Conservation (phyloP, 2,888 invertebrate species). For the Agrilus biguttatus region DNA sequence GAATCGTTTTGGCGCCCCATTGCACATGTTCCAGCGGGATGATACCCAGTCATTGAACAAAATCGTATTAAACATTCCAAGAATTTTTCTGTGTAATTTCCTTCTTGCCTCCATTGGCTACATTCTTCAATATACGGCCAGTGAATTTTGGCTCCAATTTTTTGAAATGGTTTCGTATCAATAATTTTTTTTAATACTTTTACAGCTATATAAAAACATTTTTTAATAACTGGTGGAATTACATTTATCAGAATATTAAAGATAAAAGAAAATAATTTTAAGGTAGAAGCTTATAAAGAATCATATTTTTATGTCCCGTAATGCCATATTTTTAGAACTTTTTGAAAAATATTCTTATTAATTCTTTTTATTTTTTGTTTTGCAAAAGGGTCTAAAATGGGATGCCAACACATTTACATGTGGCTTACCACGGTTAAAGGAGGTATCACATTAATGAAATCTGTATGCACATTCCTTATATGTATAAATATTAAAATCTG, state of each 20-base stretch:
- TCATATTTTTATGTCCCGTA: no score
- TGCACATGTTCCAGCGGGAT: slow-evolving; percentile 64
- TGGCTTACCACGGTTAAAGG: no score
- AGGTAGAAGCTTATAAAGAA: not conserved
- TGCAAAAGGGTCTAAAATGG: no score
- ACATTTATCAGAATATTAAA: no score
- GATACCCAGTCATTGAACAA: slow-evolving; percentile 57
- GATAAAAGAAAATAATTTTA: not conserved
- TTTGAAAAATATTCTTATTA: no score
- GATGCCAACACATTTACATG: no score
- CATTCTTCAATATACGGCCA: slow-evolving; percentile 51
- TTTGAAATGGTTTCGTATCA: slow-evolving; percentile 40
- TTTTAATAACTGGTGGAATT: not conserved
- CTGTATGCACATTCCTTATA: no score
- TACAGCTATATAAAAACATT: slow-evolving; percentile 33
- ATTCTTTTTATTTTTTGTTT: no score
- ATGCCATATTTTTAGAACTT: no score
- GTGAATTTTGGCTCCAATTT: slow-evolving; percentile 47
- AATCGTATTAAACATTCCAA: slow-evolving; percentile 50
- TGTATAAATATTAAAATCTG: no score
- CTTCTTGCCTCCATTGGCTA: slow-evolving; percentile 35
- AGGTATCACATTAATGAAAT: no score
- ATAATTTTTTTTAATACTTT: slow-evolving; percentile 40
- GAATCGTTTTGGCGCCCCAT: slow-evolving; percentile 39
- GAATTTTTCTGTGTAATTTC: slow-evolving; percentile 33